Evolutionary conservation across 2,888 invertebrate genomes (phyloP), one percentile per base, ranked within the genome.

Genomic region (Chironomus riparius): DNA sequence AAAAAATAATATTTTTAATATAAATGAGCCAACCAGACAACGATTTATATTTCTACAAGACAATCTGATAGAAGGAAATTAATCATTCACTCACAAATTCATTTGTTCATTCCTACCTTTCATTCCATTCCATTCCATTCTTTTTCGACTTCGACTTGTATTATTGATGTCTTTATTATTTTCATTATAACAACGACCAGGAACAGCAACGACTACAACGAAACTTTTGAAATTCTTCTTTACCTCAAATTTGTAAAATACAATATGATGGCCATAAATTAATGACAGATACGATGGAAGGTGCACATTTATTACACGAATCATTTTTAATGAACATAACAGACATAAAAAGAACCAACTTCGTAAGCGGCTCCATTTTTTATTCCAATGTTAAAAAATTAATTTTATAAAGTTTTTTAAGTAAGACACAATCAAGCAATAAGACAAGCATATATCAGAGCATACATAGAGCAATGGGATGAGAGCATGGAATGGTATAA

Each of bases 251-350:
- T 48, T 56, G 15, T 24, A 22, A n/a, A 38, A 56, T 24, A 71
- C 48, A 71, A 71, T 72, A 38, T 18, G 10, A 24, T 18, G 28
- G 38, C 24, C 61, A 72, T 72, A 72, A 72, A 72, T 72, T 72
- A 72, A 65, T 65, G 65, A 65, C 65, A 65, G 65, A 21, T 24
- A 21, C 72, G 72, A 38, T 47, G 28, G 72, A 72, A 72, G 62
- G 72, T 72, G 72, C 61, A 72, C 71, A 71, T 72, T 72, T 72
- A 62, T 72, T 72, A 72, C 62, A 72, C 7, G 56, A 56, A 72
- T 72, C 72, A 71, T 50, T 50, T 50, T 56, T 18, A 65, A 65
- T 65, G 65, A 65, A 65, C 65, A 65, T 22, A 24, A 65, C 65
- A 24, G 24, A 65, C 21, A 65, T 65, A 21, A 65, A 65, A 65